Conservation (phyloP, 1,140 invertebrate genomes). For the Drosophila nikananu region DNA sequence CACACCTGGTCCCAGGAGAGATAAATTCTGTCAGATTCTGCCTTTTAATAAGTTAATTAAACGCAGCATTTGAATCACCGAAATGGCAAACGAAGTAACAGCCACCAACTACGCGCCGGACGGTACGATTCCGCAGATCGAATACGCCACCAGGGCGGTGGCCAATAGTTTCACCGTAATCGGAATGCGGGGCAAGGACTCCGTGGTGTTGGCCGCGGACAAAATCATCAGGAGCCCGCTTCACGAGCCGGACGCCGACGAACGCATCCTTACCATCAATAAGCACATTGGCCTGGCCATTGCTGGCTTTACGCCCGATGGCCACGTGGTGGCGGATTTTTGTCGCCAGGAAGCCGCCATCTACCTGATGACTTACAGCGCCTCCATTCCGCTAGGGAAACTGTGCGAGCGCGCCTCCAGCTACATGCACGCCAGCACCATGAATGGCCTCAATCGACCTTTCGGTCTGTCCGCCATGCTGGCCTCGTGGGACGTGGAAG, state of each 20-base stretch:
- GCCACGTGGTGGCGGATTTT: conserved; percentile 95
- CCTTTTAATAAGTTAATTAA: conserved; percentile 14
- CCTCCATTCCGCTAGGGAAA: conserved; percentile 95
- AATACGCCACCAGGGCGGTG: conserved; percentile 99
- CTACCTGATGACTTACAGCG: conserved; percentile 94
- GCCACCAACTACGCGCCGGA: conserved; percentile 99
- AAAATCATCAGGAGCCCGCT: conserved; percentile 98
- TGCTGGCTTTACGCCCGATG: conserved; percentile 97
- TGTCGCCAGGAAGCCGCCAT: conserved; percentile 95
- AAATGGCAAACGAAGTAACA: conserved; percentile 94
- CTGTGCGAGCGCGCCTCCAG: conserved; percentile 96
- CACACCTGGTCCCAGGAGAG: not conserved
- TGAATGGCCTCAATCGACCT: conserved; percentile 97
- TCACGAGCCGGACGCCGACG: conserved; percentile 97
- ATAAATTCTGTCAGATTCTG: not conserved
- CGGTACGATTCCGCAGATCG: conserved; percentile 99
- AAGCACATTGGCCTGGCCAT: conserved; percentile 97
- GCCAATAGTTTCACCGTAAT: conserved; percentile 99
- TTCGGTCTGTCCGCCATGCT: conserved; percentile 97
- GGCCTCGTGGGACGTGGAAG: conserved; percentile 91
- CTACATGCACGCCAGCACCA: conserved; percentile 98
- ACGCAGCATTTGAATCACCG: conserved; percentile 30
- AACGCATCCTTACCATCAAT: conserved; percentile 97
- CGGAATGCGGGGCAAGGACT: conserved; percentile 97
- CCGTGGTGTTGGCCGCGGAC: conserved; percentile 98